Conservation (phyloP, 1,140 invertebrate species). For the Holcopasites calliopsidis region DNA sequence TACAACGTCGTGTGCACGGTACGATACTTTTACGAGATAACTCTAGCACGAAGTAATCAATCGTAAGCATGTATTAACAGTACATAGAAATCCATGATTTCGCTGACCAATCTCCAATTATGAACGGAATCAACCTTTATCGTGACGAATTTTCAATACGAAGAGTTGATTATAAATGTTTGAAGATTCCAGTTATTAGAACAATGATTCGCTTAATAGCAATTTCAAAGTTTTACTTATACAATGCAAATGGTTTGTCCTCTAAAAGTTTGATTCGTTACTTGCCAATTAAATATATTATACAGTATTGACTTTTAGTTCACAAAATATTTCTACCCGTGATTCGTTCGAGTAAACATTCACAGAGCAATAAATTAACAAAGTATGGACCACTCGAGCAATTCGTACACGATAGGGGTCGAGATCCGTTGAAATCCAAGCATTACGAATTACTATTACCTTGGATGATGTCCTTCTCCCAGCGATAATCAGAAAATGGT, state of each 20-base stretch:
- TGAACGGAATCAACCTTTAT: conserved; percentile 27
- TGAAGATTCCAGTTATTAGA: no score
- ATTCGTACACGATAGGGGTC: conserved; percentile 23
- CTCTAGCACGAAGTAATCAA: conserved; percentile 12
- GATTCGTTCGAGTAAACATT: neutral
- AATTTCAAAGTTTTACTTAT: no score
- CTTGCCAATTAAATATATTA: neutral
- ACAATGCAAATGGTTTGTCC: no score
- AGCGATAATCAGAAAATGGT: conserved; percentile 18
- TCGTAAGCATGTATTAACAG: conserved; percentile 24
- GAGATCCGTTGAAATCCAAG: neutral
- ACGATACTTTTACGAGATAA: conserved; percentile 22
- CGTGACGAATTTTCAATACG: neutral
- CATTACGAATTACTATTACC: conserved; percentile 19
- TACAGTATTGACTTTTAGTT: no score
- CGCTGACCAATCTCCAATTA: conserved; percentile 16
- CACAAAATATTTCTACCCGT: neutral
- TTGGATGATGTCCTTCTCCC: conserved; percentile 34
- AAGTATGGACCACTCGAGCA: conserved; percentile 14
- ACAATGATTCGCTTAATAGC: neutral
- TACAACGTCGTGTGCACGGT: neutral
- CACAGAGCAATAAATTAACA: conserved; percentile 10
- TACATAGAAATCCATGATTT: conserved; percentile 31
- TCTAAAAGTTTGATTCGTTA: no score
- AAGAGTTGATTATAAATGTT: neutral